These are phyloP conservation scores for Pangasius mekongensis DNA, from an alignment of 2,797 vertebrate species.

Conservation along the genomic window DNA sequence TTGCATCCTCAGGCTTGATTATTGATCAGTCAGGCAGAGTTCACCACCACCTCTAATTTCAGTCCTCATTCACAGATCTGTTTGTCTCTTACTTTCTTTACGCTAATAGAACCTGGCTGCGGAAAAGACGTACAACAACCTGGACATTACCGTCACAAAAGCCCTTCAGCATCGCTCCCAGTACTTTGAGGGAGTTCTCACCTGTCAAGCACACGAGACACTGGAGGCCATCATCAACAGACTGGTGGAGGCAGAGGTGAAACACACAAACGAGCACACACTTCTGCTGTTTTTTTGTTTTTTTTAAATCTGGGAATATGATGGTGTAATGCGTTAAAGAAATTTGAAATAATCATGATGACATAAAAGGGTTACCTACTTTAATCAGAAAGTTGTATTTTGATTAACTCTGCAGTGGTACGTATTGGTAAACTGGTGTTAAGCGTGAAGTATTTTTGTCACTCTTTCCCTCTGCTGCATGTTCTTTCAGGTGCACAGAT, in stretches of 20 bases:
- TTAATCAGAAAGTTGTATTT: not conserved
- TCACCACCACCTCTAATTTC: conserved; percentile 1
- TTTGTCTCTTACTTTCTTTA: not conserved
- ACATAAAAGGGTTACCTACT: not conserved
- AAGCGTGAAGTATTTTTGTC: not conserved
- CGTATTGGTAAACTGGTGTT: not conserved
- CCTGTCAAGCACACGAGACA: conserved; percentile 87
- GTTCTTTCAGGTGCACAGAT: conserved; percentile 85
- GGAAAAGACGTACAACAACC: conserved; percentile 97
- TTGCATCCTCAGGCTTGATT: conserved; percentile 24
- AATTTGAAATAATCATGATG: not conserved
- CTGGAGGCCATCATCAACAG: conserved; percentile 93
- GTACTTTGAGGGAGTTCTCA: conserved; percentile 96
- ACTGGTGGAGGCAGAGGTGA: conserved; percentile 94
- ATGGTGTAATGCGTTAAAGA: not conserved
- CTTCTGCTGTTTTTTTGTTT: not conserved
- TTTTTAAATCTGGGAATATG: not conserved
- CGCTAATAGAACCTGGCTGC: conserved; percentile 89
- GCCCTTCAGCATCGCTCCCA: conserved; percentile 94
- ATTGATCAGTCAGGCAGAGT: conserved; percentile 41
- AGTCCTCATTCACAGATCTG: not conserved
- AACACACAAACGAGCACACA: conserved; percentile 1
- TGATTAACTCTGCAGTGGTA: not conserved
- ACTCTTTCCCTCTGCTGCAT: too few species aligned
- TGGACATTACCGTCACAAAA: conserved; percentile 95